Evolutionary conservation across 2,888 invertebrate genomes (phyloP), one percentile per base, ranked within the genome.

Genomic region (Chymomyza caudatula): DNA sequence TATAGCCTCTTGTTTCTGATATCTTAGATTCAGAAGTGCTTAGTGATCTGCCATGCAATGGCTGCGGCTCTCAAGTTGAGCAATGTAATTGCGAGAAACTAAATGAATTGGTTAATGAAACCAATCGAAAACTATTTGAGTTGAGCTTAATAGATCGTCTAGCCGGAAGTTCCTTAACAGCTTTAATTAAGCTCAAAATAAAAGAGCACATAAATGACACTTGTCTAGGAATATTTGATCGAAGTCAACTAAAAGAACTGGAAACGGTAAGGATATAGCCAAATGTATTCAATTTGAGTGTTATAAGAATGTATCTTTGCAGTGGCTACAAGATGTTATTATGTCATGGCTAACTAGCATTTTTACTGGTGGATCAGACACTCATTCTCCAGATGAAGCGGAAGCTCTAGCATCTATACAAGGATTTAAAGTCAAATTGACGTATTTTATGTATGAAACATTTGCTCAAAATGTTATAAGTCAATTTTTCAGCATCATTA

Each of bases 401-500:
- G 91, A 72, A 47, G 62, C 68, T 55, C 74, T 77, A 1, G 60
- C 69, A 20, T 63, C 70, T 19, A 92, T 95, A 63, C 90, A 92
- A 52, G 93, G 93, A 74, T 95, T 95, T 81, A 94, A 95, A 84
- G 93, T 94, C 63, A 96, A 96, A 87, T 91, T 98, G 17, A 93
- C 93, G 23, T 95, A 96, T 88, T 96, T 94, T 88, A 91, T 98
- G 71, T 96, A 96, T 87, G 96, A 97, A 88, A 96, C 95, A 29
- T 98, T 97, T 85, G 97, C 97, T 5, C 94, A 94, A 89, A 93
- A 95, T 58, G 93, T 97, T 78, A 97, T 98, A 73, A 95, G 96
- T 77, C 97, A 98, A 88, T 93, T 98, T 59, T 98, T 98, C 88
- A 97, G 96, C 86, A 98, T 98, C 66, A 97, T 98, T 62, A 97